Evolutionary conservation across 2,888 invertebrate genomes (phyloP).

Genomic region (Hirtodrosophila alboralis): DNA sequence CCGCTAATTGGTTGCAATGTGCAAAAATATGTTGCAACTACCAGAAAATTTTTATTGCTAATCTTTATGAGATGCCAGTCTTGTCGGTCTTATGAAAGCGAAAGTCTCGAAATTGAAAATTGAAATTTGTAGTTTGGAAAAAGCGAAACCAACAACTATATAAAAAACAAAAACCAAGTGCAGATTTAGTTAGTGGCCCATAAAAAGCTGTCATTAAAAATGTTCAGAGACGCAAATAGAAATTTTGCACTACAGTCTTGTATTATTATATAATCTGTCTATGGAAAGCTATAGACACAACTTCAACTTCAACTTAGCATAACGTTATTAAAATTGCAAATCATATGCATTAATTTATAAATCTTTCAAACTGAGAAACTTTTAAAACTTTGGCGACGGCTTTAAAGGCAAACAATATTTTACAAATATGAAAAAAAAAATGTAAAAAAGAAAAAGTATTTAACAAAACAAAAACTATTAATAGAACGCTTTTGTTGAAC

Average conservation of each 20-base stretch:
- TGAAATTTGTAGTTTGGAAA: conserved; percentile 46
- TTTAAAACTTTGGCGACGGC: background rate
- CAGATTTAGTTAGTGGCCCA: conserved; percentile 49
- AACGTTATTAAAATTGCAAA: conserved; percentile 53
- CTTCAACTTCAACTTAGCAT: conserved; percentile 17
- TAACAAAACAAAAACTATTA: background rate
- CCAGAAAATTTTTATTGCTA: conserved; percentile 32
- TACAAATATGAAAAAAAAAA: conserved; percentile 1
- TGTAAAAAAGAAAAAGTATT: no score
- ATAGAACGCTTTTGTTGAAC: background rate
- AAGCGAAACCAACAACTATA: conserved; percentile 37
- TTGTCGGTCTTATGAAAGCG: conserved; percentile 46
- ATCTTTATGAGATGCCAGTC: conserved; percentile 33
- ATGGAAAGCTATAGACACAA: no score
- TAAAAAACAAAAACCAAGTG: conserved; percentile 37
- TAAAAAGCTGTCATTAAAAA: conserved; percentile 61
- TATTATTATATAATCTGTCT: conserved; percentile 61
- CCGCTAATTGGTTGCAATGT: conserved; percentile 55
- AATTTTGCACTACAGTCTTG: conserved; percentile 48
- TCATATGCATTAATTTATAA: conserved; percentile 18
- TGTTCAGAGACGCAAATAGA: conserved; percentile 15
- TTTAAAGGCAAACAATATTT: conserved; percentile 1
- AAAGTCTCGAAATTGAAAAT: conserved; percentile 56
- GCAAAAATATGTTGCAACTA: conserved; percentile 29
- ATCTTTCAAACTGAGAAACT: background rate